phyloP scores from a whole-genome alignment of 2,888 invertebrate genomes.

The Halictus ligatus region DNA sequence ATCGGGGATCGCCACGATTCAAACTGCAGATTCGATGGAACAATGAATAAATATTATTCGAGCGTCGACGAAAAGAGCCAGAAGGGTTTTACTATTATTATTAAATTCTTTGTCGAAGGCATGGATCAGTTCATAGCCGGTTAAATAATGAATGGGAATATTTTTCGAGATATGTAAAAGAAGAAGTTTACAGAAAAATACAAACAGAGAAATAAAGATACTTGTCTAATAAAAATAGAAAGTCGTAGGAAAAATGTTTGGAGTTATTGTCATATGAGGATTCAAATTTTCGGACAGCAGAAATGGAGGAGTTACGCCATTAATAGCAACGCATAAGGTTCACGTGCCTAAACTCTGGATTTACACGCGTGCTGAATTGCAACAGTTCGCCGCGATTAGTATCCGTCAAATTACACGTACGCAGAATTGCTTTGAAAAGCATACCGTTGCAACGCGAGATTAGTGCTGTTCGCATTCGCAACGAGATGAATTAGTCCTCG shows the following conservation, averaged over 20 bases:
- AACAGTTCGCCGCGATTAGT: constrained; percentile 14
- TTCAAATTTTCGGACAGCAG: background rate
- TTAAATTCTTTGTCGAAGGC: background rate
- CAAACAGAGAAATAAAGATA: no score
- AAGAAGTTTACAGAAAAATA: no score
- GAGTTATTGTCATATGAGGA: no score
- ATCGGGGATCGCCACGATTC: background rate
- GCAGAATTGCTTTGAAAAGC: constrained; percentile 22
- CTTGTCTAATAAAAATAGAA: no score
- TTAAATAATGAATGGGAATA: no score
- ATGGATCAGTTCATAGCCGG: background rate
- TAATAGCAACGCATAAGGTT: background rate
- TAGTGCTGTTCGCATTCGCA: background rate
- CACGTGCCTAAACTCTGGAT: background rate
- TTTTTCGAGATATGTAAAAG: background rate
- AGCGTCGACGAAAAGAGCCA: background rate
- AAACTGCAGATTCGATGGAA: background rate
- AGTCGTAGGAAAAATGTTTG: no score
- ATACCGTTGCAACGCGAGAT: background rate
- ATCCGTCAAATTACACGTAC: constrained; percentile 27
- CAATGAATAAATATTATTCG: background rate
- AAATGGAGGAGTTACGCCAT: background rate
- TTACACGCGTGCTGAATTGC: constrained; percentile 16
- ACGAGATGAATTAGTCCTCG: constrained; percentile 31
- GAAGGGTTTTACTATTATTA: background rate